Conservation (phyloP, 1,140 invertebrate species). For the Ceratina japonica region DNA sequence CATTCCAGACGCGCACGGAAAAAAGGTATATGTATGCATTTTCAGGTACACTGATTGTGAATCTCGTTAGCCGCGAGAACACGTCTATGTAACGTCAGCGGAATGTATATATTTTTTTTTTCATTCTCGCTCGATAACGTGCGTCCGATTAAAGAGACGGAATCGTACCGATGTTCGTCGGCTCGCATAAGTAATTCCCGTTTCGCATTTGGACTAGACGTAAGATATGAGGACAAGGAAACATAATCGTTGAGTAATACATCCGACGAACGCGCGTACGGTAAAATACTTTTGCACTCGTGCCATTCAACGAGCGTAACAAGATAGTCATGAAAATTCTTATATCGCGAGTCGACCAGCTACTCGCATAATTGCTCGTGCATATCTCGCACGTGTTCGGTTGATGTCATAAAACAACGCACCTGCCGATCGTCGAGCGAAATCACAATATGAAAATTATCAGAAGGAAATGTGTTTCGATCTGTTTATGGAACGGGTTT, state of each 20-base stretch:
- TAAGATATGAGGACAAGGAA: not conserved
- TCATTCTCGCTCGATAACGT: conserved; percentile 17
- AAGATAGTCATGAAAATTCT: not conserved
- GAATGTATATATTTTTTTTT: not conserved
- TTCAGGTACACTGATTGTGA: conserved; percentile 30
- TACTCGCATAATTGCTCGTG: not conserved
- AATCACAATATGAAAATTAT: not conserved
- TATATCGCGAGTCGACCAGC: not conserved
- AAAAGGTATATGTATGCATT: conserved; percentile 5
- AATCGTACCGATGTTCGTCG: not conserved
- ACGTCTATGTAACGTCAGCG: conserved; percentile 1
- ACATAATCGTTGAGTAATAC: not conserved
- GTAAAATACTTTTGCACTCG: not conserved
- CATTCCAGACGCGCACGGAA: not conserved
- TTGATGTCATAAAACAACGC: not conserved
- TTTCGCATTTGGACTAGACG: conserved; percentile 19
- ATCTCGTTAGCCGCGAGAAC: conserved; percentile 11
- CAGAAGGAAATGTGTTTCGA: not conserved
- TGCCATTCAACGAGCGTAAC: not conserved
- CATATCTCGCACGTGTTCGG: not conserved
- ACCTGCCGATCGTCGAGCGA: not conserved
- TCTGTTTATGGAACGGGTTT: not conserved
- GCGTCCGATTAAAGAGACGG: not conserved
- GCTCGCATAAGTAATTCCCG: not conserved
- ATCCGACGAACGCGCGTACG: not conserved